phyloP scores from a whole-genome alignment of 2,888 invertebrate species.

The Hydrotaea diabolus region DNA sequence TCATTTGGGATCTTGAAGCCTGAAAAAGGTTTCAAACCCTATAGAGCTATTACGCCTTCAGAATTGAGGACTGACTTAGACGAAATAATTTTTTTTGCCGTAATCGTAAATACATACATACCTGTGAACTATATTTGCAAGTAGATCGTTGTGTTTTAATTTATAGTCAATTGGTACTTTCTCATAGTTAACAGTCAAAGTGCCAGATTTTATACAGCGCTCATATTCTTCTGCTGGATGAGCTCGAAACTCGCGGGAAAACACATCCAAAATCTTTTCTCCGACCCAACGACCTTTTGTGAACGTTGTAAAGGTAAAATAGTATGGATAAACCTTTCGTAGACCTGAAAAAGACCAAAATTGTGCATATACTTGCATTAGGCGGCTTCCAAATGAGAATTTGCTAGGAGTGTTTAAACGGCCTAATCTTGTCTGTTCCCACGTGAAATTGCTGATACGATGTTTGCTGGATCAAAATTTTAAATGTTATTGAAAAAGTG shows the following conservation, averaged over 20 bases:
- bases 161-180: conserved; percentile 94
- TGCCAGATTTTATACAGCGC: conserved; percentile 93
- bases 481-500: too few relatives aligned
- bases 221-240: conserved; percentile 96
- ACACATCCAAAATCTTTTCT: conserved; percentile 94
- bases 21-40: too few relatives aligned
- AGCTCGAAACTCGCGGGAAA: conserved; percentile 95
- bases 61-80: too few relatives aligned
- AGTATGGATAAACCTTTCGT: conserved; percentile 97
- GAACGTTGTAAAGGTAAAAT: conserved; percentile 97
- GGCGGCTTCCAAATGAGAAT: too few relatives aligned
- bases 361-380: not conserved
- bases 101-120: conserved; percentile 81
- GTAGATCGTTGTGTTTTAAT: conserved; percentile 94
- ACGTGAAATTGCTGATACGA: too few relatives aligned
- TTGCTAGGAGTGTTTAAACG: too few relatives aligned
- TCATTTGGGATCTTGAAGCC: too few relatives aligned
- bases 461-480: too few relatives aligned
- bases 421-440: too few relatives aligned
- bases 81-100: too few relatives aligned
- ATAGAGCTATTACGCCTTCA: too few relatives aligned
- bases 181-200: conserved; percentile 96
- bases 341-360: conserved; percentile 83
- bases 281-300: conserved; percentile 98
- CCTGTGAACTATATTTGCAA: conserved; percentile 96